Conservation (phyloP, 2,113 vertebrate genomes). For the Pogonocichla stellata region DNA sequence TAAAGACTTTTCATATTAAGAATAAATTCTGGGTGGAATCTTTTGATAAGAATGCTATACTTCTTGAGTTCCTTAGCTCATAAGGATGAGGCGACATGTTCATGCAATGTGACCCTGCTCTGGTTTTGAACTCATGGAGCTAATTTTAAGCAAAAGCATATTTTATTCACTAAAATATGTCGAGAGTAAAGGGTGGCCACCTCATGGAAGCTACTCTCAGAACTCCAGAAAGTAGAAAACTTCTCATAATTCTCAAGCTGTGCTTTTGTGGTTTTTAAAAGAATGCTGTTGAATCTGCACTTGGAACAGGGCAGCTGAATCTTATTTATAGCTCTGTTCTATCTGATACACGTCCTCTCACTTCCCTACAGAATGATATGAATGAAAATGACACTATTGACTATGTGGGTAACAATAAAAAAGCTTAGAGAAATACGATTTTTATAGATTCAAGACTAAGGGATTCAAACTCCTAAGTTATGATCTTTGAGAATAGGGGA, state of each 20-base stretch:
- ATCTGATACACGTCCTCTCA: slow-evolving; percentile 75
- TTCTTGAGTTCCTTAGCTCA: not conserved
- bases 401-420: slow-evolving; percentile 72
- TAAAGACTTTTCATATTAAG: not conserved
- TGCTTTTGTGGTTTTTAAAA: slow-evolving; percentile 46
- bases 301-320: slow-evolving; percentile 51
- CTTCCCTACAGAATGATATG: slow-evolving; percentile 70
- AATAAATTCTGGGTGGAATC: not conserved
- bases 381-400: slow-evolving; percentile 77
- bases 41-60: not conserved
- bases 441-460: slow-evolving; percentile 70
- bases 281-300: slow-evolving; percentile 47
- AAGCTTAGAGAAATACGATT: slow-evolving; percentile 73
- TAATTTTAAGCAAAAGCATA: not conserved
- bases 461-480: slow-evolving; percentile 64
- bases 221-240: slow-evolving; percentile 19
- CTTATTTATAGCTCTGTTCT: slow-evolving; percentile 75
- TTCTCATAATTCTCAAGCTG: not conserved
- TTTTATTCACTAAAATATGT: not conserved
- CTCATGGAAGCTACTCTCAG: not conserved
- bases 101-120: not conserved
- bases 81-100: not conserved
- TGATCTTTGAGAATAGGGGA: not conserved
- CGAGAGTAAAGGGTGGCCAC: not conserved
- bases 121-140: not conserved